These are phyloP conservation scores for Pantala flavescens DNA, from an alignment of 1,140 invertebrate species.

Conservation along the genomic window DNA sequence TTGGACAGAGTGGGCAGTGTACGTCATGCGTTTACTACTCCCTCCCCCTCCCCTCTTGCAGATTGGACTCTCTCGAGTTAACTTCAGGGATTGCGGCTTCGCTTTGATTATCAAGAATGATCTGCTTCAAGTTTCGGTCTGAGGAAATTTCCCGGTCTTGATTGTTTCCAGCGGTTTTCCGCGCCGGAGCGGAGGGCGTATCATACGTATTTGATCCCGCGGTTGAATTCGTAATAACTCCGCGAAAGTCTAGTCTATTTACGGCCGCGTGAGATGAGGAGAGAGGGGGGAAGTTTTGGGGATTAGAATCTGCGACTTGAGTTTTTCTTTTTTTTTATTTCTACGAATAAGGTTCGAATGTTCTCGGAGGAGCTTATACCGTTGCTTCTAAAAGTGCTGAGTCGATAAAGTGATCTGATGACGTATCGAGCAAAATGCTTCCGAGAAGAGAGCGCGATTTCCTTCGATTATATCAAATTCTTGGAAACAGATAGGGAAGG, in stretches of 20 bases:
- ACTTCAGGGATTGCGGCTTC: background rate
- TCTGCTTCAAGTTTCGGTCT: slow-evolving; percentile 4
- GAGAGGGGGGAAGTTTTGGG: background rate
- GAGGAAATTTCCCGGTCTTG: background rate
- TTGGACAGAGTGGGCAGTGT: background rate
- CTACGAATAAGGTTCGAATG: too few relatives aligned
- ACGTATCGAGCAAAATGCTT: too few relatives aligned
- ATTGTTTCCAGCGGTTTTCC: background rate
- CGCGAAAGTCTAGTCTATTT: background rate
- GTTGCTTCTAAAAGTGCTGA: too few relatives aligned
- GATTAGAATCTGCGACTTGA: background rate
- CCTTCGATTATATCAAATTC: too few relatives aligned
- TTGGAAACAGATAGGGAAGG: too few relatives aligned
- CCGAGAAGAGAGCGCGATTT: too few relatives aligned
- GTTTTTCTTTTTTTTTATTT: background rate
- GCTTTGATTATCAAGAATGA: slow-evolving; percentile 10
- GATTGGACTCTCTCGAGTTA: background rate
- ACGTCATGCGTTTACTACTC: background rate
- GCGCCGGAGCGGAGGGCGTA: background rate
- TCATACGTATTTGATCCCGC: slow-evolving; percentile 3
- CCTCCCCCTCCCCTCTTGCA: background rate
- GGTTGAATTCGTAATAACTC: background rate
- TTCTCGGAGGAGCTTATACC: too few relatives aligned
- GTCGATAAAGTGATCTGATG: too few relatives aligned
- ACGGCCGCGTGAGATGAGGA: background rate